These are phyloP conservation scores for Indicator maculatus DNA, from an alignment of 2,113 vertebrate genomes.

Conservation along the genomic window DNA sequence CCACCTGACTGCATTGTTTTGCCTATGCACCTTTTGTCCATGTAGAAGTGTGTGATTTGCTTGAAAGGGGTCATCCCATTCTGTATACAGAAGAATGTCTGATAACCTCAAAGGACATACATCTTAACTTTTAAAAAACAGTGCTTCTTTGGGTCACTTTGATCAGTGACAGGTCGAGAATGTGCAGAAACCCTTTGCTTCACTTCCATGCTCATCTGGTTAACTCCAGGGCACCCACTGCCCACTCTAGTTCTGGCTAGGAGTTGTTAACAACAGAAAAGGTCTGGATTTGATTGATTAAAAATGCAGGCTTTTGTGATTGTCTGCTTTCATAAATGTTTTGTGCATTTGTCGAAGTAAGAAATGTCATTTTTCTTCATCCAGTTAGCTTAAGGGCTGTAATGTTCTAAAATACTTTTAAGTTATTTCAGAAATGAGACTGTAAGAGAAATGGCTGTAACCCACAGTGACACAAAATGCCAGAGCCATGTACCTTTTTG, in stretches of 20 bases:
- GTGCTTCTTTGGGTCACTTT: constrained; percentile 84
- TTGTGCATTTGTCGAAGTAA: constrained; percentile 59
- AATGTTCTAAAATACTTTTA: constrained; percentile 61
- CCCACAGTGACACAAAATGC: constrained; percentile 63
- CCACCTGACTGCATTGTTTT: constrained; percentile 55
- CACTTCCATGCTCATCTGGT: constrained; percentile 69
- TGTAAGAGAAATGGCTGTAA: constrained; percentile 53
- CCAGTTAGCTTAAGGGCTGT: constrained; percentile 46
- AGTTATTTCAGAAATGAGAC: constrained; percentile 68
- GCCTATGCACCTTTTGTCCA: constrained; percentile 26
- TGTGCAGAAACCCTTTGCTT: constrained; percentile 81
- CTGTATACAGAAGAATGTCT: constrained; percentile 68
- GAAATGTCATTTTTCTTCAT: constrained; percentile 62
- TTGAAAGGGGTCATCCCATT: constrained; percentile 61
- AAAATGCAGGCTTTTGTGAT: constrained; percentile 44
- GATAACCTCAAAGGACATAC: constrained; percentile 74
- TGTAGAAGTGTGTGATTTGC: constrained; percentile 37
- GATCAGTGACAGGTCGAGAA: constrained; percentile 90
- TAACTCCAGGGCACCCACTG: constrained; percentile 58
- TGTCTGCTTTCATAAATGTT: constrained; percentile 65
- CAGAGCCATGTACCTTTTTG: constrained; percentile 56
- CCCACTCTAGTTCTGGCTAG: constrained; percentile 52
- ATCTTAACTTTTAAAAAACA: constrained; percentile 80
- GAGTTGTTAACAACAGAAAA: constrained; percentile 66
- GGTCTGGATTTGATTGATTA: constrained; percentile 61